Evolutionary conservation across 2,113 vertebrate species (phyloP).

Genomic region (Astur gentilis): DNA sequence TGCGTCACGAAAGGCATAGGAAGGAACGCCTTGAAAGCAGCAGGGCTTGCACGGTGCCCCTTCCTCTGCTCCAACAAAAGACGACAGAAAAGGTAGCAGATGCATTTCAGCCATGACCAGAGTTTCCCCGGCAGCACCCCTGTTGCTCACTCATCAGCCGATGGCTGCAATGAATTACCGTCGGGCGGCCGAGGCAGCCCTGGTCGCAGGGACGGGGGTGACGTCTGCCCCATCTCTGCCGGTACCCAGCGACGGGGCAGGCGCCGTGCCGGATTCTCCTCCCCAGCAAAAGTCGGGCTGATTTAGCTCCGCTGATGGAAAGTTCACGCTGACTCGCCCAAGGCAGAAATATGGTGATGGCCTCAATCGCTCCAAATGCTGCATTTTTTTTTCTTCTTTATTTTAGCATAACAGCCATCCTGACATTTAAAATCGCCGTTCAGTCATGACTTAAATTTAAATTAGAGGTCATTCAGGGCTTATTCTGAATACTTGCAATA

Average conservation of each 20-base stretch:
- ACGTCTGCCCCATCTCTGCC: not conserved
- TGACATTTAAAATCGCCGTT: not conserved
- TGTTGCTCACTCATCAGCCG: not conserved
- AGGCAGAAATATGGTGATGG: not conserved
- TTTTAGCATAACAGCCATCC: not conserved
- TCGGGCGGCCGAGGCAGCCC: constrained; percentile 16
- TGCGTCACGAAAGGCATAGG: not conserved
- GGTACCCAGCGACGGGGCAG: not conserved
- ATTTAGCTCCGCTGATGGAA: not conserved
- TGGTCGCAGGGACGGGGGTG: constrained; percentile 8
- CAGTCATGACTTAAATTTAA: not conserved
- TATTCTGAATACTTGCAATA: not conserved
- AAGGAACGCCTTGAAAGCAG: not conserved
- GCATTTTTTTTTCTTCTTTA: not conserved
- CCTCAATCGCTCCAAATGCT: not conserved
- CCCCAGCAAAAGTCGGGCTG: not conserved
- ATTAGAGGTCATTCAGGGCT: not conserved
- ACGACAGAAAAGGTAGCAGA: constrained; percentile 1
- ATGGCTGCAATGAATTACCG: constrained; percentile 12
- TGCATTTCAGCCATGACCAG: not conserved
- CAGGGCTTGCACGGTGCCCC: not conserved
- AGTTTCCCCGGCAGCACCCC: constrained; percentile 28
- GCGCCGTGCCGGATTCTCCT: not conserved
- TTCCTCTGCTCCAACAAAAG: not conserved
- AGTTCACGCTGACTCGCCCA: not conserved